phyloP scores from a whole-genome alignment of 2,797 vertebrate species.

The Cuniculus paca region DNA sequence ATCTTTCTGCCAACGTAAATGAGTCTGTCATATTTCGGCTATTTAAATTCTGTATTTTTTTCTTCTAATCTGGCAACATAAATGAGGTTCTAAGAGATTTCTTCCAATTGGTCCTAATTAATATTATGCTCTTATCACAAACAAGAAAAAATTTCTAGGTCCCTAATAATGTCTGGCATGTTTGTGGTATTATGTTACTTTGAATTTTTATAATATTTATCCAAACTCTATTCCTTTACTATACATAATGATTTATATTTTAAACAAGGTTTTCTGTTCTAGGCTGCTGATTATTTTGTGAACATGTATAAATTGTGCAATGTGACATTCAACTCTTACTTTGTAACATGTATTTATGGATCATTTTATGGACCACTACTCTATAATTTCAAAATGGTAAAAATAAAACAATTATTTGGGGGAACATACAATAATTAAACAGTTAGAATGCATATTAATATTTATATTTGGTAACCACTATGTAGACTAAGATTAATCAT shows the following conservation, averaged over 20 bases:
- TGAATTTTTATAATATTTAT: not conserved
- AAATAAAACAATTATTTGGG: not conserved
- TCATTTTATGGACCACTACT: not conserved
- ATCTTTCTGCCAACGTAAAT: not conserved
- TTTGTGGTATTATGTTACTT: not conserved
- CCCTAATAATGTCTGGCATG: not conserved
- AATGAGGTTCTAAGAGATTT: not conserved
- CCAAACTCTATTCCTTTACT: not conserved
- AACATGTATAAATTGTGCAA: not conserved
- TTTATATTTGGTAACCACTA: not conserved
- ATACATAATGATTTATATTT: not conserved
- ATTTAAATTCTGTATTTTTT: not conserved
- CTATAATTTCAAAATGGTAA: not conserved
- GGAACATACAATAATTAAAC: not conserved
- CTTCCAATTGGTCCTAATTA: not conserved
- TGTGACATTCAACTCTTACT: not conserved
- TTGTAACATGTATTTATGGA: not conserved
- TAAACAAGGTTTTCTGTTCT: not conserved
- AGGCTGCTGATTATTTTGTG: not conserved
- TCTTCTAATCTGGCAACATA: not conserved
- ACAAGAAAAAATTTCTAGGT: not conserved
- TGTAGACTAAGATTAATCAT: not conserved
- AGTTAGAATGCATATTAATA: not conserved
- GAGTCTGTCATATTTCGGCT: not conserved
- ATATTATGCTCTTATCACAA: not conserved